Conservation (phyloP, 2,888 invertebrate species). For the Dasypogon diadema region DNA sequence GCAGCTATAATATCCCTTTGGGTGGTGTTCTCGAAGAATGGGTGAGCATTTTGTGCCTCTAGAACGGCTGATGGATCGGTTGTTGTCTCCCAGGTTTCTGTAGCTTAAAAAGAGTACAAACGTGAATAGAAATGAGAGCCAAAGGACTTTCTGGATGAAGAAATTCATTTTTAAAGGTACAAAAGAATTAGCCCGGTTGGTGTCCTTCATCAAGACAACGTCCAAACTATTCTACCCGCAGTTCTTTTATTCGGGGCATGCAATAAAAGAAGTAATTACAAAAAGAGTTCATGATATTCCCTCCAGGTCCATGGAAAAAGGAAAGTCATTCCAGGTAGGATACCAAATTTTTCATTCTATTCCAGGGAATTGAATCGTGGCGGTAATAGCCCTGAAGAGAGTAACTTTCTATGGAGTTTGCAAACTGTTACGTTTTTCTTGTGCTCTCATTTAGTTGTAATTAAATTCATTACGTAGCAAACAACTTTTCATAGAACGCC, state of each 20-base stretch:
- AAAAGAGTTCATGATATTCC: neutral
- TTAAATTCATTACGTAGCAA: conserved; percentile 17
- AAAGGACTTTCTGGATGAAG: neutral
- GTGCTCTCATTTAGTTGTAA: neutral
- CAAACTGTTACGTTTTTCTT: neutral
- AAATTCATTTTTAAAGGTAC: neutral
- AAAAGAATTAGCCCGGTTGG: neutral
- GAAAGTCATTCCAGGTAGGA: conserved; percentile 4
- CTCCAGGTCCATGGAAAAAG: neutral
- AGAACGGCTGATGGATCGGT: conserved; percentile 55
- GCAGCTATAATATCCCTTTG: conserved; percentile 85
- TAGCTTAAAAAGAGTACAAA: conserved; percentile 31
- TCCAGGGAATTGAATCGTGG: neutral
- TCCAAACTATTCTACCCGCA: neutral
- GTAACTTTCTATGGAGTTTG: neutral
- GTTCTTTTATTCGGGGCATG: neutral
- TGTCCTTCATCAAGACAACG: neutral
- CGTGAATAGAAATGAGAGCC: neutral
- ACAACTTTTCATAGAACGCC: neutral
- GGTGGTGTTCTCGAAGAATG: conserved; percentile 88
- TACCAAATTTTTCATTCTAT: neutral
- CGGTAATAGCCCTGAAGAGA: neutral
- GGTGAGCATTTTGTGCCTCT: conserved; percentile 71
- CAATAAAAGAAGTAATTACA: neutral
- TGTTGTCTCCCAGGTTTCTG: conserved; percentile 54